Base-by-base conservation (phyloP, 2,888 invertebrate genomes). In the Fragum sueziense region DNA sequence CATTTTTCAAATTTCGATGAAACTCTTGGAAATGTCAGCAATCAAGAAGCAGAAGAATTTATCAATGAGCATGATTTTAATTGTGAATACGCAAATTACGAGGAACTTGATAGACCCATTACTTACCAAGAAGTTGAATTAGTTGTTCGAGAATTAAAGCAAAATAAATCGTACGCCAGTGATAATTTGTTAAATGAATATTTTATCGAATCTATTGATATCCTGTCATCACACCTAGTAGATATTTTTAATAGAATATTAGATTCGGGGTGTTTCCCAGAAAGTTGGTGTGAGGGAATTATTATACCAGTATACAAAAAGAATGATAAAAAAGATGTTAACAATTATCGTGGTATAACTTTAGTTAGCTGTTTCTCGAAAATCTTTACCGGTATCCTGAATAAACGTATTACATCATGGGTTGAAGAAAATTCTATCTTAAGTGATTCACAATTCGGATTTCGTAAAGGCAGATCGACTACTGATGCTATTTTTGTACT, bases 131-230 rank as follows among this genome's bases (percentile, higher is more conserved):
- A 74, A 51, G 25, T 74, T 17, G 9, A 31, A 33, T 37, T 9
- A 22, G 74, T 27, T 34, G 51, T 74, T 57, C 25, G 41, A 52
- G 20, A 4, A 25, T 31, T 74, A 29, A 74, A 74, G 27, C 20
- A 22, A 20, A 34, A 29, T n/a, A 74, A 74, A 31, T 20, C 74
- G 17, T 20, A 22, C 14, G 67, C 31, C 20, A 41, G 34, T 25
- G 74, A 74, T 59, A 25, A 31, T 25, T 22, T 74, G 27, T 27
- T 74, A 20, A 68, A 74, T n/a, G 74, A 74, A 29, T 74, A 68
- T 68, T 74, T 74, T 57, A 37, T 68, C 2, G 74, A 74, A 61
- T 27, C 31, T 34, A 11, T 57, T 37, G 67, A 74, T 54, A 74
- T 74, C 17, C 17, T 74, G 11, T 27, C n/a, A 14, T 27, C 67